A percentile compares a stretch with the other conserved stretches of the same genome.
Evolutionary conservation across 1,140 invertebrate species (phyloP).

Genomic region (Gonatopus flavifemur): DNA sequence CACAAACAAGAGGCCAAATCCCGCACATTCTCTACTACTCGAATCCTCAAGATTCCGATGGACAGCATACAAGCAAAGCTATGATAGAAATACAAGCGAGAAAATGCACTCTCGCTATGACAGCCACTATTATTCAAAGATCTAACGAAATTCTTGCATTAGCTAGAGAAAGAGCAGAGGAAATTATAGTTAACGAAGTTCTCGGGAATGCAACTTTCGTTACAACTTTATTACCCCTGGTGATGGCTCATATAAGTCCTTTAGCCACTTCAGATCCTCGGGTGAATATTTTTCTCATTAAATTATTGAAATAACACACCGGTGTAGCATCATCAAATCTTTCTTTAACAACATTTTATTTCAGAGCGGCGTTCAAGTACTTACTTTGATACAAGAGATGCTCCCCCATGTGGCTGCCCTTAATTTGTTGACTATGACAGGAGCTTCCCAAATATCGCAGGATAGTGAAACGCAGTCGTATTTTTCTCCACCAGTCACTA

Average conservation of each 20-base stretch:
- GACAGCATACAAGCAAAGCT: constrained; percentile 65
- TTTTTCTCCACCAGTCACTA: constrained; percentile 59
- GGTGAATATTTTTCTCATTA: constrained; percentile 55
- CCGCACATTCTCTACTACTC: constrained; percentile 91
- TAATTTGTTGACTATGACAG: constrained; percentile 67
- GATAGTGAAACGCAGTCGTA: constrained; percentile 45
- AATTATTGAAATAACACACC: not conserved
- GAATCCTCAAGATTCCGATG: constrained; percentile 63
- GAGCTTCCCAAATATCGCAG: constrained; percentile 51
- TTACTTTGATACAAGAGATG: constrained; percentile 88
- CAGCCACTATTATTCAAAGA: constrained; percentile 71
- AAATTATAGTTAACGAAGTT: constrained; percentile 60
- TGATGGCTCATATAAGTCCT: constrained; percentile 79
- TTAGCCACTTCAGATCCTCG: constrained; percentile 79
- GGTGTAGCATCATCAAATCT: constrained; percentile 1
- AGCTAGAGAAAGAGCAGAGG: constrained; percentile 68
- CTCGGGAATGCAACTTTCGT: constrained; percentile 67
- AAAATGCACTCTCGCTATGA: constrained; percentile 72
- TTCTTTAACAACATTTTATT: constrained; percentile 43
- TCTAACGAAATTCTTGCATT: constrained; percentile 72
- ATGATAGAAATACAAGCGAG: constrained; percentile 73
- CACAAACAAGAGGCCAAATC: constrained; percentile 90
- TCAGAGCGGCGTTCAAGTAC: constrained; percentile 85
- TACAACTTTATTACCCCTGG: constrained; percentile 74
- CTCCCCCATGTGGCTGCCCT: constrained; percentile 86